Evolutionary conservation across 2,888 invertebrate genomes (phyloP).

Genomic region (Clitarchus hookeri): DNA sequence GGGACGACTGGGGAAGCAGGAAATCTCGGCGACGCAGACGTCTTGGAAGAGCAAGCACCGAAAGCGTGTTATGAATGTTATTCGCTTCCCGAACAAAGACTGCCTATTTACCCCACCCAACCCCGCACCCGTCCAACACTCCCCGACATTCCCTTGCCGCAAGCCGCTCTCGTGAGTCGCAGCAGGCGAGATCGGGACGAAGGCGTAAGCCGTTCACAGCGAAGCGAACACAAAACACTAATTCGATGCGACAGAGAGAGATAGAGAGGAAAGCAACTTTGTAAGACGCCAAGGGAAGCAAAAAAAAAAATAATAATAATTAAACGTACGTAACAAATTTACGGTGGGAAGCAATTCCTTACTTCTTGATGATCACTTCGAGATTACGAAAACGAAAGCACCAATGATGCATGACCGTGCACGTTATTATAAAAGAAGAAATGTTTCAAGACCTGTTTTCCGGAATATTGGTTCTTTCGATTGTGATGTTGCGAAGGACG

Average conservation of each 20-base stretch:
- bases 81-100: slow-evolving; percentile 9
- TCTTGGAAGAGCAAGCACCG: neutral
- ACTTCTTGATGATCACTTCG: neutral
- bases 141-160: neutral
- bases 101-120: neutral
- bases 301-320: neutral
- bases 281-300: neutral
- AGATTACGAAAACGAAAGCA: neutral
- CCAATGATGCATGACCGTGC: too few species aligned
- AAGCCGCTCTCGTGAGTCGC: neutral
- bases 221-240: neutral
- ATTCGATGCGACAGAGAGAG: neutral
- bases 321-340: neutral
- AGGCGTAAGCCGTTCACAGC: neutral
- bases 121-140: neutral
- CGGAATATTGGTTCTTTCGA: too few species aligned
- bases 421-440: too few species aligned
- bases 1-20: neutral
- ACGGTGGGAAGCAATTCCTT: neutral
- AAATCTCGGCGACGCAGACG: neutral
- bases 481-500: too few species aligned
- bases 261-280: neutral
- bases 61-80: slow-evolving; percentile 1
- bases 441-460: too few species aligned
- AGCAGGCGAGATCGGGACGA: neutral